Evolutionary conservation across 1,140 invertebrate genomes (phyloP).

Genomic region (Drosophila nigromelanica): DNA sequence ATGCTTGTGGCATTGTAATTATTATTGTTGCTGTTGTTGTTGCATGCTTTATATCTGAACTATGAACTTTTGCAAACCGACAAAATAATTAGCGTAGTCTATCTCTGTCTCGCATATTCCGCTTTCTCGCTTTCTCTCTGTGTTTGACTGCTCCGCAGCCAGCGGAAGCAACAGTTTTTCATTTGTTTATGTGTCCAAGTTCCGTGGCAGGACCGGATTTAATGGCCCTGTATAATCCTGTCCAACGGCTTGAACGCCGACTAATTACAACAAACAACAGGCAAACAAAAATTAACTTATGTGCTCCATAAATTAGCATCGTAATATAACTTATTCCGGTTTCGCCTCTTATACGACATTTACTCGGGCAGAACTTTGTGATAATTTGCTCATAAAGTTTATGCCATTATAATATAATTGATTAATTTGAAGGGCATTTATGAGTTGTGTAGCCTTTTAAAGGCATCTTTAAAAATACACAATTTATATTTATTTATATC

Average conservation of each 20-base stretch:
- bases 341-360: slow-evolving; percentile 20
- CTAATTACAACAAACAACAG: slow-evolving; percentile 80
- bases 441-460: neutral
- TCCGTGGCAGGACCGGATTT: slow-evolving; percentile 64
- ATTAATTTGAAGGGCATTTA: neutral
- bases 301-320: slow-evolving; percentile 77
- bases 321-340: slow-evolving; percentile 63
- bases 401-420: slow-evolving; percentile 10
- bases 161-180: slow-evolving; percentile 77
- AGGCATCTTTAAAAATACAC: too few species aligned
- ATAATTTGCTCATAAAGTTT: slow-evolving; percentile 35
- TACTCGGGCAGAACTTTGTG: slow-evolving; percentile 10
- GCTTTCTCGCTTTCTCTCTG: slow-evolving; percentile 5
- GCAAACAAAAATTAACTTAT: slow-evolving; percentile 79
- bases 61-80: slow-evolving; percentile 77
- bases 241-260: slow-evolving; percentile 67
- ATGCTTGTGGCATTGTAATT: slow-evolving; percentile 40
- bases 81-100: slow-evolving; percentile 78
- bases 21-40: slow-evolving; percentile 34
- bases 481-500: neutral
- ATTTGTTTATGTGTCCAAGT: slow-evolving; percentile 66
- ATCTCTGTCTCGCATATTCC: slow-evolving; percentile 6
- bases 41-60: slow-evolving; percentile 70
- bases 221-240: slow-evolving; percentile 64
- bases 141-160: slow-evolving; percentile 9